Base-by-base conservation (phyloP, 92 coral and sea anemone genomes). In the Parazoanthus atlanticus region DNA sequence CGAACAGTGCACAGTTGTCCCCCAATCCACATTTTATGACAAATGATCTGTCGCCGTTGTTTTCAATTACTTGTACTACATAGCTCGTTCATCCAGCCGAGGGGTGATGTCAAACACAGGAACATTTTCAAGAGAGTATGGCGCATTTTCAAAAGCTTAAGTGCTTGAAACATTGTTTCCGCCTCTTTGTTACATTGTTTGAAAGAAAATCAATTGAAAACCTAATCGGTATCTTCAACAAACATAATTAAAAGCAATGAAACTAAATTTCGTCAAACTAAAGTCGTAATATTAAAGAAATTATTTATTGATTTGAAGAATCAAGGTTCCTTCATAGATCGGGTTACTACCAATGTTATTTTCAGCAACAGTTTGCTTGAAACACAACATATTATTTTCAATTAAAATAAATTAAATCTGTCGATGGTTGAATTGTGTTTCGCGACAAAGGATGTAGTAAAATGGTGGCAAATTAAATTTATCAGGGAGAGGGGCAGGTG, bases 151-250 rank as follows among this genome's bases (percentile, higher is more conserved):
- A 16, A 70, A 41, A 23, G 40, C 54, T 43, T 6, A 71, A 84
- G 56, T 36, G 75, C 76, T 82, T 66, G 76, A 82, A 82, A 82
- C 30, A 70, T 25, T 26, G 78, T 71, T 84, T 84, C 87, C 87
- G 87, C 56, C 54, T 32, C 64, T 70, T 84, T 84, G 87, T 84
- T 70, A 43, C 87, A 84, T 65, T 82, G 52, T 69, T 84, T 84
- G 32, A 40, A 67, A 67, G 3, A 30, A 31, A 69, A 84, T 28
- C 67, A 84, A 69, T 84, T 70, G 87, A 84, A 84, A 43, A 29
- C 64, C 29, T 70, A 84, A 84, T 15, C 40, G 67, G 9, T 40
- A 70, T 30, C 67, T 70, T 84, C 40, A 11, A 11, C 43, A 70
- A 69, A 70, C 65, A 80, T 72, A 43, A 69, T 40, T 46, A 46